Evolutionary conservation across 2,113 vertebrate species (phyloP).

Genomic region (human (Homo sapiens)): GRCh38 chr7:103903001-103903500

Average conservation of each 20-base stretch:
- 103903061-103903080: conserved; percentile 7
- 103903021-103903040: neutral
- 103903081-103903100: conserved; percentile 62
- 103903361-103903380: neutral
- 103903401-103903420: neutral
- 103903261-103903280: conserved; percentile 42
- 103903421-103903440: neutral
- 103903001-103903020: conserved; percentile 64
- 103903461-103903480: neutral
- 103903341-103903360: neutral
- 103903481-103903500: conserved; percentile 10
- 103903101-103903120: neutral
- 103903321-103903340: conserved; percentile 28
- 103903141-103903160: conserved; percentile 69
- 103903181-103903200: conserved; percentile 64
- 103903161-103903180: neutral
- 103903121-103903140: conserved; percentile 69
- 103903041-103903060: conserved; percentile 44
- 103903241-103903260: conserved; percentile 62
- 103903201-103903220: conserved; percentile 46
- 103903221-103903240: neutral
- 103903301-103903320: conserved; percentile 7
- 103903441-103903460: neutral
- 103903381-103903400: conserved; percentile 5
- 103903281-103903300: conserved; percentile 43